Evolutionary conservation across 2,797 vertebrate genomes (phyloP).

Genomic region (Hozukius guyotensis): DNA sequence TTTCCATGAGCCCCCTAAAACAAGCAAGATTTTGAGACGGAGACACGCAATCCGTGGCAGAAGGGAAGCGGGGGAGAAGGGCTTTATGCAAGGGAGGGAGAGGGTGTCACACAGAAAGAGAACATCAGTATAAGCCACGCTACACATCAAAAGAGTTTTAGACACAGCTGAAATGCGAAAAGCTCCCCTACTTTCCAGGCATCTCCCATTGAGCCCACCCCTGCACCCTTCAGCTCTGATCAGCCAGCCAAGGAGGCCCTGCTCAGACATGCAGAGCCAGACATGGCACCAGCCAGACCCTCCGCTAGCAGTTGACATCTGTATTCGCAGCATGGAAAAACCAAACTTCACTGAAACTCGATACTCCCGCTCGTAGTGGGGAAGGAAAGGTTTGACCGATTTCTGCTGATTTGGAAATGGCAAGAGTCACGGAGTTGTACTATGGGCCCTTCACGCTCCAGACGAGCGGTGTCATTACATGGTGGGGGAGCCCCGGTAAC

Average conservation of each 20-base stretch:
- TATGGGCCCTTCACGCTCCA: constrained; percentile 15
- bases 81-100: constrained; percentile 10
- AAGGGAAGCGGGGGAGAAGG: constrained; percentile 38
- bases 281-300: constrained; percentile 61
- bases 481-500: background rate
- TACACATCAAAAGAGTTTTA: constrained; percentile 61
- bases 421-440: constrained; percentile 14
- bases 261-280: constrained; percentile 72
- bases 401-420: constrained; percentile 61
- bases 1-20: constrained; percentile 68
- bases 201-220: constrained; percentile 48
- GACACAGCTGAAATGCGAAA: constrained; percentile 56
- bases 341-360: constrained; percentile 61
- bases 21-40: constrained; percentile 48
- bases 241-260: constrained; percentile 66
- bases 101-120: constrained; percentile 36
- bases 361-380: constrained; percentile 40
- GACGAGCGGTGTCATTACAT: constrained; percentile 26
- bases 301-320: constrained; percentile 72
- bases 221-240: constrained; percentile 55
- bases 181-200: constrained; percentile 60
- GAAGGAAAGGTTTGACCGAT: constrained; percentile 43
- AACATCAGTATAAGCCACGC: constrained; percentile 53
- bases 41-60: constrained; percentile 56
- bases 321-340: constrained; percentile 71